A percentile compares a stretch with the other conserved stretches of the same genome.
Conservation (phyloP, 2,888 invertebrate genomes). For the Drosophila conformis region DNA sequence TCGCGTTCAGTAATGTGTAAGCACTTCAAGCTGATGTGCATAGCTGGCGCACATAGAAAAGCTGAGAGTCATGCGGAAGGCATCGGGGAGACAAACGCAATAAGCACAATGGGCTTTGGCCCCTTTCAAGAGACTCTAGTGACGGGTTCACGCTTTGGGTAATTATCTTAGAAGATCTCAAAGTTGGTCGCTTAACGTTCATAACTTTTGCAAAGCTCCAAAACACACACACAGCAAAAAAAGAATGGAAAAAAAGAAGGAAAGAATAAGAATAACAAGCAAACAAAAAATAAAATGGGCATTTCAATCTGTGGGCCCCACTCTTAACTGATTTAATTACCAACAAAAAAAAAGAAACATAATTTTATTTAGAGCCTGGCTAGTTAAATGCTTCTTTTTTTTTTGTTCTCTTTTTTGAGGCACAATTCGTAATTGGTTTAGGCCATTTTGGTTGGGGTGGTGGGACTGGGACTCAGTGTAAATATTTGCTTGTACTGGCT, state of each 20-base stretch:
- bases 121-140: conserved; percentile 1
- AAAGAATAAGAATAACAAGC: neutral
- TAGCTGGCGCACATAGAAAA: neutral
- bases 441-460: conserved; percentile 35
- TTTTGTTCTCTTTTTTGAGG: conserved; percentile 1
- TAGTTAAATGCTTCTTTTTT: conserved; percentile 36
- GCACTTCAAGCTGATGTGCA: conserved; percentile 40
- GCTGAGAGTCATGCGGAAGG: neutral
- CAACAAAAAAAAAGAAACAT: conserved; percentile 26
- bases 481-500: conserved; percentile 32
- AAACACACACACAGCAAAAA: neutral
- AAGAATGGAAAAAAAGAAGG: neutral
- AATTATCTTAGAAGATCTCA: conserved; percentile 46
- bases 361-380: conserved; percentile 48
- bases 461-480: conserved; percentile 7
- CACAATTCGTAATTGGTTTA: conserved; percentile 55
- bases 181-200: conserved; percentile 26
- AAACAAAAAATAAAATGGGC: conserved; percentile 12
- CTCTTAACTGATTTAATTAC: conserved; percentile 64
- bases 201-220: conserved; percentile 20
- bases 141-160: conserved; percentile 27
- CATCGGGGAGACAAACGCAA: neutral
- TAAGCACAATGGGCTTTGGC: neutral
- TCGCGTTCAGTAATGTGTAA: conserved; percentile 41
- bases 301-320: conserved; percentile 45